These are phyloP conservation scores for Marisa cornuarietis DNA, from an alignment of 1,140 invertebrate species.

Conservation along the genomic window DNA sequence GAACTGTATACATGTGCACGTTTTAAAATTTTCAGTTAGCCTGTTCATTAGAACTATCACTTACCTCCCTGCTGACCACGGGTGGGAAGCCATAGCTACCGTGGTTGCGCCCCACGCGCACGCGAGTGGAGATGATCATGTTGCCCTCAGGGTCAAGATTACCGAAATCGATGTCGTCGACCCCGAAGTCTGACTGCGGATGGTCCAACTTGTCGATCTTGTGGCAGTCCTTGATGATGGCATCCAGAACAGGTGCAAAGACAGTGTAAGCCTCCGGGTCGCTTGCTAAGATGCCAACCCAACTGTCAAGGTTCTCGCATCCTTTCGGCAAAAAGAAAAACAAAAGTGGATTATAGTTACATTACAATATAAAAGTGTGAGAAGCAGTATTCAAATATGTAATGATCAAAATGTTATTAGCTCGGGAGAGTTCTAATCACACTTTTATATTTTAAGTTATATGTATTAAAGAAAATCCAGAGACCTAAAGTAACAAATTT, in stretches of 20 bases:
- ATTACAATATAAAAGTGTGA: too few relatives aligned
- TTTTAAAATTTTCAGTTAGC: too few relatives aligned
- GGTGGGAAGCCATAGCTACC: constrained; percentile 53
- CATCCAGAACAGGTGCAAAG: constrained; percentile 54
- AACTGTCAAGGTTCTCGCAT: constrained; percentile 47
- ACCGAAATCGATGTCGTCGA: constrained; percentile 51
- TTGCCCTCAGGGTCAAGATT: constrained; percentile 63
- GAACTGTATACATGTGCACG: not conserved
- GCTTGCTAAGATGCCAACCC: constrained; percentile 53
- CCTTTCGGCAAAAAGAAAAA: constrained; percentile 24
- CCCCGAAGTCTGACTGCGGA: constrained; percentile 75
- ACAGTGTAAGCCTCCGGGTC: constrained; percentile 59
- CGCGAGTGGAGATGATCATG: constrained; percentile 70
- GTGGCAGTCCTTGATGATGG: constrained; percentile 59
- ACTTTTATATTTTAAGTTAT: too few relatives aligned
- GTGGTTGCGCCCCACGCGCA: constrained; percentile 56
- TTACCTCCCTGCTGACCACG: constrained; percentile 80
- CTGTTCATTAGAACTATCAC: not conserved
- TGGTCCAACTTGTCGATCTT: constrained; percentile 71
- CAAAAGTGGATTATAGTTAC: too few relatives aligned
- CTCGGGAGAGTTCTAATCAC: too few relatives aligned
- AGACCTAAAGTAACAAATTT: too few relatives aligned
- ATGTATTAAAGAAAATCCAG: too few relatives aligned
- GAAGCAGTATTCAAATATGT: too few relatives aligned
- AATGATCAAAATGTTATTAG: too few relatives aligned